Base-by-base conservation (phyloP, 2,888 invertebrate species). In the Microdon myrmicae region DNA sequence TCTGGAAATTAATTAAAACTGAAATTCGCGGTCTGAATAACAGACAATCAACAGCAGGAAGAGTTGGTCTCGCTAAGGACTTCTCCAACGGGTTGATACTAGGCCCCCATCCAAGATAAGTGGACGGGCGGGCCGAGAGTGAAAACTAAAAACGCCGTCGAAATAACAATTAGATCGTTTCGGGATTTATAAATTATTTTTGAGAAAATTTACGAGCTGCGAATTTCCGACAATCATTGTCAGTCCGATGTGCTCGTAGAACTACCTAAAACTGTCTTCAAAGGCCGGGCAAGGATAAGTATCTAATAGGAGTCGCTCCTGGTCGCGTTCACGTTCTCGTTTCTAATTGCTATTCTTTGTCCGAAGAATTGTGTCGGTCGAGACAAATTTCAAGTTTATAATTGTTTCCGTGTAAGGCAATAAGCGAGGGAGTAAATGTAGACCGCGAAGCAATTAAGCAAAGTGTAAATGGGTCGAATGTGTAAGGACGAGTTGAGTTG, bases 281-380 rank as follows among this genome's bases (percentile, higher is more conserved):
- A 5, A 9, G 9, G 31, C 19, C 7, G 20, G 17, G 12, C 20
- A 12, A 28, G 19, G 14, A 8, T 31, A 31, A 22, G 12, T 14
- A 13, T 17, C 41, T 26, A 43, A 47, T 43, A 47, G 37, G 49
- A 53, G 41, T 64, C 23, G 43, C 58, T 58, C 58, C 58, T 64
- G 64, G 58, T 58, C 53, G 58, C 56, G 41, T n/a, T 56, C 56
- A 49, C 44, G 44, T 64, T 64, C 51, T 34, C 37, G 43, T 58
- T 64, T 58, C 47, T 64, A 64, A 64, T 64, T 64, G 64, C 64
- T 64, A 58, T 64, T 64, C 58, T 58, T 58, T 44, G 58, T 25
- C n/a, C n/a, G 45, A 9, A 43, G 45, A 51, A 37, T 58, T 64
- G 47, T 64, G 41, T 64, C 29, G n/a, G n/a, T 55, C 48, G 14